Percentiles rank a stretch among this genome's conserved stretches.
phyloP scores from a whole-genome alignment of 2,888 invertebrate species.

The Incurvaria masculella region DNA sequence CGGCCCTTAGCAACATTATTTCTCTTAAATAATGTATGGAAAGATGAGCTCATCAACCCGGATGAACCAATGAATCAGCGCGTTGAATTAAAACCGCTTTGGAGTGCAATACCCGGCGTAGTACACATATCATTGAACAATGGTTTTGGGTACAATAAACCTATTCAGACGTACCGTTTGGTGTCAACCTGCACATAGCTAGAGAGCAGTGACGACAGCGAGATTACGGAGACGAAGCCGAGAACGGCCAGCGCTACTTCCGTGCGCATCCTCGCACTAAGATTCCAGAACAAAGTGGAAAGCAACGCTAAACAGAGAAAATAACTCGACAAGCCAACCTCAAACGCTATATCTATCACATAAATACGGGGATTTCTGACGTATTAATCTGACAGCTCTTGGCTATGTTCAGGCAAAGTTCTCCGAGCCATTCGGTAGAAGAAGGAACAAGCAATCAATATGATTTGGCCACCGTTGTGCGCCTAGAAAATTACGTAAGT shows the following conservation, averaged over 20 bases:
- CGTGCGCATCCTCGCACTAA: constrained; percentile 34
- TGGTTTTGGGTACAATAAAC: background rate
- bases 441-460: no score
- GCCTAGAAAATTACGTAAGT: no score
- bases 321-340: no score
- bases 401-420: no score
- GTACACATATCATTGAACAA: background rate
- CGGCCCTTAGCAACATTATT: background rate
- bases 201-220: constrained; percentile 32
- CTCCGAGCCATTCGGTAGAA: no score
- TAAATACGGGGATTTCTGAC: no score
- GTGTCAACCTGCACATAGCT: constrained; percentile 28
- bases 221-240: constrained; percentile 37
- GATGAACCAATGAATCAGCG: background rate
- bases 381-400: no score
- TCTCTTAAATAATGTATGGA: background rate
- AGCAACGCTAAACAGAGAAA: no score
- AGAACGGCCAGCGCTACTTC: constrained; percentile 38
- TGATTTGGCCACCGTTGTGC: no score
- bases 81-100: background rate
- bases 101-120: background rate
- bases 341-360: no score
- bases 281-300: no score
- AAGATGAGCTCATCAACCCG: background rate
- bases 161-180: constrained; percentile 35